These are phyloP conservation scores for Zeuzera pyrina DNA, from an alignment of 2,888 invertebrate genomes.

Conservation along the genomic window DNA sequence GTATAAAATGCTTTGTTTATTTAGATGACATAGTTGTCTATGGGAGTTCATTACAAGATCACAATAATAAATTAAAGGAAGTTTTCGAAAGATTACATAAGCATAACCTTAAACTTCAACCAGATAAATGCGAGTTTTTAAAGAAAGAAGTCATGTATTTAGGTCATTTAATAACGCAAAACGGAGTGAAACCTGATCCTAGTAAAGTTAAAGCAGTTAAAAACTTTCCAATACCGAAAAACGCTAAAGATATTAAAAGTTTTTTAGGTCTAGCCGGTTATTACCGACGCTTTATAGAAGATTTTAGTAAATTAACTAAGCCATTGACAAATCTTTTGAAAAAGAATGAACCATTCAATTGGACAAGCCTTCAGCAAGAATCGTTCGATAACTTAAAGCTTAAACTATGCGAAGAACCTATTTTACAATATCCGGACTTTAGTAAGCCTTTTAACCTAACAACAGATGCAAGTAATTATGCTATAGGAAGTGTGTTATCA, in stretches of 20 bases:
- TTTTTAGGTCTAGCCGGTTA: constrained; percentile 19
- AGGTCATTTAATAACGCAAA: constrained; percentile 20
- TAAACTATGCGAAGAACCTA: not conserved
- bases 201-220: constrained; percentile 12
- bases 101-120: constrained; percentile 10
- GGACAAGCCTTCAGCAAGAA: constrained; percentile 3
- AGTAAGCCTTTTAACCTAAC: not conserved
- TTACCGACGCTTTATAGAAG: constrained; percentile 26
- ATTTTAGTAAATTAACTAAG: constrained; percentile 9
- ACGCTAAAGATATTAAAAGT: constrained; percentile 8
- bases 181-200: constrained; percentile 22
- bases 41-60: constrained; percentile 8
- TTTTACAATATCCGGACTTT: constrained; percentile 1
- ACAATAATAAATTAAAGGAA: constrained; percentile 8
- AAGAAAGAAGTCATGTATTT: too few relatives aligned
- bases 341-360: constrained; percentile 7
- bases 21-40: constrained; percentile 11
- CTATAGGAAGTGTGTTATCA: constrained; percentile 1
- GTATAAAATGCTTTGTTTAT: constrained; percentile 10
- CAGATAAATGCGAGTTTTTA: constrained; percentile 12
- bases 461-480: constrained; percentile 1
- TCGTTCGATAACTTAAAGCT: constrained; percentile 2
- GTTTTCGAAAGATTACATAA: constrained; percentile 8
- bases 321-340: constrained; percentile 6
- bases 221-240: constrained; percentile 11